Percentiles rank a stretch among this genome's conserved stretches.
These are phyloP conservation scores for Chionomys nivalis DNA, from an alignment of 2,113 vertebrate species.

Conservation along the genomic window DNA sequence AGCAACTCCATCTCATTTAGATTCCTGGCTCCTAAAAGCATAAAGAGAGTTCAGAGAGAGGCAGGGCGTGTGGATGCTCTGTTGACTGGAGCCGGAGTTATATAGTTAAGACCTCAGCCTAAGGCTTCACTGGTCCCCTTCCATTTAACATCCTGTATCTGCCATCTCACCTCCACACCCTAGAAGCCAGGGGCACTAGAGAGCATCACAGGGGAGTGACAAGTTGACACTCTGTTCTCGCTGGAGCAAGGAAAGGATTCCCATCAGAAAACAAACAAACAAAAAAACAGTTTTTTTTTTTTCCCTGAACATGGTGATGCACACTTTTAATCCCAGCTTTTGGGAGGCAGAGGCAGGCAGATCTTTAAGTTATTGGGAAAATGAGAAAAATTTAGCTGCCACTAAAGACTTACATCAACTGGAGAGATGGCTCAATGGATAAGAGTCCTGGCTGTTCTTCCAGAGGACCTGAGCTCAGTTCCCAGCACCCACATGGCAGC, in stretches of 20 bases:
- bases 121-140: not conserved
- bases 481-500: no score
- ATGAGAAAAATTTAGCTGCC: no score
- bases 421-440: no score
- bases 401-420: no score
- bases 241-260: not conserved
- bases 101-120: not conserved
- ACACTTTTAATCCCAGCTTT: not conserved
- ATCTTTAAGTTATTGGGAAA: no score
- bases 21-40: slow-evolving; percentile 65
- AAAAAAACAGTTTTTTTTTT: no score
- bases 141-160: no score
- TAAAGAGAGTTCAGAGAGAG: slow-evolving; percentile 50
- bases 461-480: no score
- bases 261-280: not conserved
- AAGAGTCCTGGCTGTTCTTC: no score
- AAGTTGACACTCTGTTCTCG: not conserved
- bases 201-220: slow-evolving; percentile 77
- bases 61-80: not conserved
- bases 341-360: not conserved
- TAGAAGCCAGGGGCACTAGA: not conserved
- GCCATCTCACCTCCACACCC: not conserved
- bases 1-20: slow-evolving; percentile 35
- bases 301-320: no score
- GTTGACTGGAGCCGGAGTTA: not conserved